Conservation (phyloP, 2,797 vertebrate genomes). For the Coreius guichenoti region DNA sequence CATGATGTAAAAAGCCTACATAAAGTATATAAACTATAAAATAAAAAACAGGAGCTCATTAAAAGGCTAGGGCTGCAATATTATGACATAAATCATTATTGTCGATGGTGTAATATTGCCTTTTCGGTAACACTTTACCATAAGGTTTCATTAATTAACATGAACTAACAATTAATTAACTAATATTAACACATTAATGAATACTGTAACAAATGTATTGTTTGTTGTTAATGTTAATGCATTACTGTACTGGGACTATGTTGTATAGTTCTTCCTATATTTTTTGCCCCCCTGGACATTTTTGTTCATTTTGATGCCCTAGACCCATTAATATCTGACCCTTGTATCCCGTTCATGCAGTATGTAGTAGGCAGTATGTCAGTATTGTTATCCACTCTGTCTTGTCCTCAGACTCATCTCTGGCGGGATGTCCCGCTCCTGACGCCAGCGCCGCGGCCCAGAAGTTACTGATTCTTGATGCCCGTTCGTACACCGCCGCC, state of each 20-base stretch:
- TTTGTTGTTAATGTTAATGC: neutral
- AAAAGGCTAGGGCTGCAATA: neutral
- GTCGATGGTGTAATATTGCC: neutral
- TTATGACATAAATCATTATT: neutral
- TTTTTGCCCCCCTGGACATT: neutral
- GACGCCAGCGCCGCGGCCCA: slow-evolving; percentile 86
- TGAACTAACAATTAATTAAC: neutral
- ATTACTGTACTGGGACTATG: neutral
- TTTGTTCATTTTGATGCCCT: neutral
- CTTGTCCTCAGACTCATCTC: slow-evolving; percentile 86
- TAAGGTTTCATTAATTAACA: neutral
- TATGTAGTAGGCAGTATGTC: neutral
- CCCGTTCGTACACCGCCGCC: slow-evolving; percentile 95
- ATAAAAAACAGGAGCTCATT: no score
- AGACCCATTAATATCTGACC: neutral
- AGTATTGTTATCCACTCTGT: neutral
- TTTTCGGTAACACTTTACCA: neutral
- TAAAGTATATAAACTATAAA: neutral
- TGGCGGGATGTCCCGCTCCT: slow-evolving; percentile 85
- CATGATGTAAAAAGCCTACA: neutral
- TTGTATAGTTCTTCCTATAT: neutral
- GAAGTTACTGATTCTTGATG: slow-evolving; percentile 96
- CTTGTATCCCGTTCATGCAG: rapidly evolving
- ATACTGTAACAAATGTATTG: neutral
- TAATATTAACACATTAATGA: neutral